Evolutionary conservation across 2,797 vertebrate species (phyloP).

Genomic region (Pangasius larnaudii): DNA sequence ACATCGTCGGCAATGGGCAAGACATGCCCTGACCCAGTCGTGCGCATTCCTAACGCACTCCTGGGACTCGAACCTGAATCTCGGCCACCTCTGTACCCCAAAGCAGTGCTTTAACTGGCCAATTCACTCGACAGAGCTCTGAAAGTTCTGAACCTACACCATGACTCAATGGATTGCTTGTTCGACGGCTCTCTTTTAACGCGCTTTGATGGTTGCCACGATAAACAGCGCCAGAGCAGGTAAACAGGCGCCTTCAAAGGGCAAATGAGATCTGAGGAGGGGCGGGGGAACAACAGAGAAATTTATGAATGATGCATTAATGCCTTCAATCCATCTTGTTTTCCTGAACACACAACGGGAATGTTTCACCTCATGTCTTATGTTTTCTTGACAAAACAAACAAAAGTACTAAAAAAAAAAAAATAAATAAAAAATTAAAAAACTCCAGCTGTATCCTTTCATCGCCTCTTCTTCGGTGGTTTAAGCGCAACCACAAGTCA

Average conservation of each 20-base stretch:
- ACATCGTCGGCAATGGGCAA: background rate
- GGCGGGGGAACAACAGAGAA: conserved; percentile 34
- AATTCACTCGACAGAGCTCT: background rate
- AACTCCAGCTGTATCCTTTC: background rate
- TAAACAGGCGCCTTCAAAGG: conserved; percentile 72
- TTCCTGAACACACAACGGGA: conserved; percentile 64
- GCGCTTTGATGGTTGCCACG: conserved; percentile 64
- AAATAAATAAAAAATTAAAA: background rate
- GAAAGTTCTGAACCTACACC: conserved; percentile 6
- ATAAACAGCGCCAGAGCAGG: conserved; percentile 72
- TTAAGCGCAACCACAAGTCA: background rate
- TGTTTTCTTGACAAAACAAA: background rate
- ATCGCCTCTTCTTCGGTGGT: background rate
- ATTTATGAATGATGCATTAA: conserved; percentile 73
- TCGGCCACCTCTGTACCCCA: background rate
- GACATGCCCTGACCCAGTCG: background rate
- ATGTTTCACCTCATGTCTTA: conserved; percentile 65
- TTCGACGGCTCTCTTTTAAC: conserved; percentile 56
- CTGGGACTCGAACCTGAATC: conserved; percentile 15
- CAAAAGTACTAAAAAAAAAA: no score
- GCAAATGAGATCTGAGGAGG: conserved; percentile 36
- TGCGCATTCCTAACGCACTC: background rate
- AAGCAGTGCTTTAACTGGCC: background rate
- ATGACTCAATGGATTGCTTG: conserved; percentile 66
- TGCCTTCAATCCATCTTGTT: conserved; percentile 52